Evolutionary conservation across 2,113 vertebrate genomes (phyloP).

Genomic region (Erythrolamprus reginae): DNA sequence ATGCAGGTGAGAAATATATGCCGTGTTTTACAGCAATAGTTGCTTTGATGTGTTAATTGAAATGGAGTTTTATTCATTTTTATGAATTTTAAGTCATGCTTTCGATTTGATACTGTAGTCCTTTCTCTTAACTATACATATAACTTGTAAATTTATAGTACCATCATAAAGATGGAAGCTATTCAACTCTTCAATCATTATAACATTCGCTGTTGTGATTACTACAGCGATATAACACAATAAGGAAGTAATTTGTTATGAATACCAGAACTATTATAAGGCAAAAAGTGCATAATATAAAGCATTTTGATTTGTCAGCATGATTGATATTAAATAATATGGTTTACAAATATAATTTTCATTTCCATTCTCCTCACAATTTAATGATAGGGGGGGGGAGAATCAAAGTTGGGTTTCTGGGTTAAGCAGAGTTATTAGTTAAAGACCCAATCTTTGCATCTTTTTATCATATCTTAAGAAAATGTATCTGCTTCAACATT

Average conservation of each 20-base stretch:
- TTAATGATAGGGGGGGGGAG: no score
- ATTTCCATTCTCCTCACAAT: background rate
- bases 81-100: background rate
- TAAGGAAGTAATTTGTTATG: background rate
- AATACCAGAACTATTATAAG: background rate
- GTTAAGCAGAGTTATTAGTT: background rate
- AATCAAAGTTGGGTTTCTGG: background rate
- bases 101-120: background rate
- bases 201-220: background rate
- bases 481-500: background rate
- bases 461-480: background rate
- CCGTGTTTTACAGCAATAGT: background rate
- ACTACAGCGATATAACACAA: background rate
- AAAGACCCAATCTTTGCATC: background rate
- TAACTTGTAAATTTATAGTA: background rate
- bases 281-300: background rate
- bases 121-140: background rate
- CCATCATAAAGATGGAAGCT: background rate
- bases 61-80: background rate
- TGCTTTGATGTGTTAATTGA: background rate
- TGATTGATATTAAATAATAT: background rate
- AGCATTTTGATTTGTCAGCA: background rate
- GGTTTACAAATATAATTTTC: background rate
- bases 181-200: background rate
- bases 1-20: conserved; percentile 78